These are phyloP conservation scores for Campylomormyrus numenius DNA, from an alignment of 2,113 vertebrate genomes.

Conservation along the genomic window DNA sequence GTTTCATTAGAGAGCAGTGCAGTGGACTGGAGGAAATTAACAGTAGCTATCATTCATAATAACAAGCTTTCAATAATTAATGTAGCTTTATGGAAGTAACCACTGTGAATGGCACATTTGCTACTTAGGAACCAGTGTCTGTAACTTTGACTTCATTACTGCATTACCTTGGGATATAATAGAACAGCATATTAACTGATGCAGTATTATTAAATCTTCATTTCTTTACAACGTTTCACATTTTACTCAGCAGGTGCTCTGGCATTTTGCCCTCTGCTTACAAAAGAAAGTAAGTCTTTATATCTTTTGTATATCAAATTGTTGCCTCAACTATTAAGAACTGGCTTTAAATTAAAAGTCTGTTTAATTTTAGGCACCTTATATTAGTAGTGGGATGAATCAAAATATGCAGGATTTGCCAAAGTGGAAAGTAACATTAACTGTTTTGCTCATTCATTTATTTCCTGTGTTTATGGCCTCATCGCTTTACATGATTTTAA, in stretches of 20 bases:
- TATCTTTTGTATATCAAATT: neutral
- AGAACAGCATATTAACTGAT: neutral
- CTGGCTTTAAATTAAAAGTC: neutral
- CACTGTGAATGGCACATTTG: constrained; percentile 6
- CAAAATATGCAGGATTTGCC: neutral
- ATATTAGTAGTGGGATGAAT: neutral
- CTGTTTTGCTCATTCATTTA: neutral
- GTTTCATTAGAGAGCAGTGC: constrained; percentile 19
- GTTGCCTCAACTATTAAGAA: neutral
- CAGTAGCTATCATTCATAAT: constrained; percentile 25
- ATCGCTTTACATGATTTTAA: neutral
- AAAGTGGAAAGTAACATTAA: neutral
- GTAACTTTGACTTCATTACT: constrained; percentile 12
- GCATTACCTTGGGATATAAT: constrained; percentile 1
- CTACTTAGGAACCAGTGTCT: neutral
- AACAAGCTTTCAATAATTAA: constrained; percentile 26
- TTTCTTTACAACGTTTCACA: neutral
- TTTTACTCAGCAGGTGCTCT: neutral
- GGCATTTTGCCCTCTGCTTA: constrained; percentile 1
- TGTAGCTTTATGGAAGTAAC: constrained; percentile 16
- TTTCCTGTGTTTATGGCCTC: neutral
- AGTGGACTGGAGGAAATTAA: constrained; percentile 11
- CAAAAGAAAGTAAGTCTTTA: neutral
- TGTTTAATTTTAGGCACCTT: neutral
- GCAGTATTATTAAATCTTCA: neutral